Conservation (phyloP, 2,113 vertebrate genomes). For the Notarius lentiginosus region DNA sequence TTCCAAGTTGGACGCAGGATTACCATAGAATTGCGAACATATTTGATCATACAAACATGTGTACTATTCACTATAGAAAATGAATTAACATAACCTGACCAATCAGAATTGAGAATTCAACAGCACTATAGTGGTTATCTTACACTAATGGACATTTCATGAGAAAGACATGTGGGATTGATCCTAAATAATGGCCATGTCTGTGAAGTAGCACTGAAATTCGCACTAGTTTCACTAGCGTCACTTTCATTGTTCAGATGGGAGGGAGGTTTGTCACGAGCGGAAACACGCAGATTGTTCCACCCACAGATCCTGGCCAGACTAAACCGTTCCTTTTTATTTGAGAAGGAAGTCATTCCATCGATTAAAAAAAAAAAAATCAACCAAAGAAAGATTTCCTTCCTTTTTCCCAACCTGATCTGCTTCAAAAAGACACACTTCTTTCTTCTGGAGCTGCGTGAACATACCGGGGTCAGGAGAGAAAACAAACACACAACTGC, state of each 20-base stretch:
- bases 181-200: neutral
- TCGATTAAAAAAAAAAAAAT: slow-evolving; percentile 65
- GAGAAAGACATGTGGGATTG: neutral
- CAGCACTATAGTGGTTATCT: neutral
- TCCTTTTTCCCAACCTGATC: slow-evolving; percentile 72
- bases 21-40: neutral
- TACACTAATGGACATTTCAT: neutral
- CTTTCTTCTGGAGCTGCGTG: slow-evolving; percentile 70
- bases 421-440: slow-evolving; percentile 66
- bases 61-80: neutral
- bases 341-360: slow-evolving; percentile 74
- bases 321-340: slow-evolving; percentile 72
- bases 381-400: slow-evolving; percentile 75
- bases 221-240: slow-evolving; percentile 17
- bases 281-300: slow-evolving; percentile 73
- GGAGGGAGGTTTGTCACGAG: slow-evolving; percentile 62
- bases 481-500: slow-evolving; percentile 70
- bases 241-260: slow-evolving; percentile 66
- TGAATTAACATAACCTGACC: neutral
- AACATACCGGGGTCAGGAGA: slow-evolving; percentile 65
- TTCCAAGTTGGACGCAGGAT: neutral
- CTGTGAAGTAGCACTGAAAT: neutral
- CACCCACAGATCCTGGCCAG: slow-evolving; percentile 57
- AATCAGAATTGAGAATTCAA: neutral
- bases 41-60: neutral